Evolutionary conservation across 2,888 invertebrate genomes (phyloP).

Genomic region (Ormyrus nitidulus): DNA sequence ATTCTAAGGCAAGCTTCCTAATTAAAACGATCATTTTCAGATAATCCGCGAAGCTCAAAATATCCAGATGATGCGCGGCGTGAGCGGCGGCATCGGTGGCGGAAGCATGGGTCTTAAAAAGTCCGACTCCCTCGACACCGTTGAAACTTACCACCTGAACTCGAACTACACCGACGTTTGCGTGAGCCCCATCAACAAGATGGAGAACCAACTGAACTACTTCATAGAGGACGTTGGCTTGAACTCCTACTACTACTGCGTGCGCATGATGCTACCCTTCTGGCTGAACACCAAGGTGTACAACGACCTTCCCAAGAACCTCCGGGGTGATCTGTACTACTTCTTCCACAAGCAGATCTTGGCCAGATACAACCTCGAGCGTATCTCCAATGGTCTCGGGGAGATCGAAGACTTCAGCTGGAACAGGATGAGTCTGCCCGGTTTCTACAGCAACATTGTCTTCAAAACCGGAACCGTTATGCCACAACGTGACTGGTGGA

Average conservation of each 20-base stretch:
- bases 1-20: too few relatives aligned
- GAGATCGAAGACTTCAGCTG: constrained; percentile 80
- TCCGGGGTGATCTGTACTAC: constrained; percentile 82
- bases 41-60: constrained; percentile 82
- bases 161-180: constrained; percentile 80
- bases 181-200: constrained; percentile 75
- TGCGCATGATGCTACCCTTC: constrained; percentile 82
- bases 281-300: constrained; percentile 79
- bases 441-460: constrained; percentile 81
- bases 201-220: constrained; percentile 81
- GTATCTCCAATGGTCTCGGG: constrained; percentile 81
- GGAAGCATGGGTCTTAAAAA: constrained; percentile 60
- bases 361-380: constrained; percentile 84
- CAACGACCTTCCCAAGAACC: constrained; percentile 77
- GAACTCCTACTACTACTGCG: constrained; percentile 83
- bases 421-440: constrained; percentile 76
- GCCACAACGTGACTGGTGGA: constrained; percentile 78
- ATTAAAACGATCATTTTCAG: neutral
- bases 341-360: constrained; percentile 82
- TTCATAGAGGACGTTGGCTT: constrained; percentile 83
- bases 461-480: constrained; percentile 80
- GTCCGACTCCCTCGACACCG: constrained; percentile 57
- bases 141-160: constrained; percentile 78
- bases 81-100: constrained; percentile 61
- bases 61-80: constrained; percentile 76